Percentiles rank a stretch among this genome's conserved stretches.
These are phyloP conservation scores for Pemphredon lugubris DNA, from an alignment of 2,888 invertebrate species.

Conservation along the genomic window DNA sequence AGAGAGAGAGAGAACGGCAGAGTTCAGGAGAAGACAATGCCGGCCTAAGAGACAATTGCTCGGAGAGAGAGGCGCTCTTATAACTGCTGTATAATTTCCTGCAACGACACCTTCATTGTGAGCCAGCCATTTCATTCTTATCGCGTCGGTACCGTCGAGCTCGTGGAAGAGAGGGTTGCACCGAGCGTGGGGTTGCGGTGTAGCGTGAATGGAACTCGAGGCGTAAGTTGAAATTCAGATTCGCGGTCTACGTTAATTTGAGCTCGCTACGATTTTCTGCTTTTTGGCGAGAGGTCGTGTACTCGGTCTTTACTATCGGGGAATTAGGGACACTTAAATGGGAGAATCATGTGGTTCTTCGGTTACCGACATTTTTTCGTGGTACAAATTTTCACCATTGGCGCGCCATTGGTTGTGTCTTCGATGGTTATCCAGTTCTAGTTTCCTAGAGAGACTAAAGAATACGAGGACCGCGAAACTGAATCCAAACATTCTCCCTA, in stretches of 20 bases:
- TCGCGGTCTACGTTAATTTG: background rate
- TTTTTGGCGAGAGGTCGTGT: background rate
- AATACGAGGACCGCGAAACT: too few species aligned
- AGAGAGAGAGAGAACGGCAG: slow-evolving; percentile 44
- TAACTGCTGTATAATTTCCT: slow-evolving; percentile 82
- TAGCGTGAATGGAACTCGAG: slow-evolving; percentile 28
- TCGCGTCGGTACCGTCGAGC: slow-evolving; percentile 58
- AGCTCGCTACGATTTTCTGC: background rate
- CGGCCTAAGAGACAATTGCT: slow-evolving; percentile 79
- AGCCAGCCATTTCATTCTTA: slow-evolving; percentile 78
- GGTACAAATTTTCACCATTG: too few species aligned
- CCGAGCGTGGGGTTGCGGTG: slow-evolving; percentile 14
- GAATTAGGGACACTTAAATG: too few species aligned
- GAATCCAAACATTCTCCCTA: too few species aligned
- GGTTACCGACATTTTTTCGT: too few species aligned
- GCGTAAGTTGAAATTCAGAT: background rate
- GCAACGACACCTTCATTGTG: slow-evolving; percentile 82
- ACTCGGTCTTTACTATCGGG: too few species aligned
- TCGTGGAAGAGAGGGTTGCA: slow-evolving; percentile 52
- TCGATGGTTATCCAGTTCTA: too few species aligned
- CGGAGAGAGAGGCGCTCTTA: slow-evolving; percentile 75
- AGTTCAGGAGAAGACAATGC: slow-evolving; percentile 73
- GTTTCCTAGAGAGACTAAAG: too few species aligned
- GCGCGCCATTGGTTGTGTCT: too few species aligned
- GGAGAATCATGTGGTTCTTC: too few species aligned